Conservation (phyloP, 2,797 vertebrate species). For the Alfaro cultratus region DNA sequence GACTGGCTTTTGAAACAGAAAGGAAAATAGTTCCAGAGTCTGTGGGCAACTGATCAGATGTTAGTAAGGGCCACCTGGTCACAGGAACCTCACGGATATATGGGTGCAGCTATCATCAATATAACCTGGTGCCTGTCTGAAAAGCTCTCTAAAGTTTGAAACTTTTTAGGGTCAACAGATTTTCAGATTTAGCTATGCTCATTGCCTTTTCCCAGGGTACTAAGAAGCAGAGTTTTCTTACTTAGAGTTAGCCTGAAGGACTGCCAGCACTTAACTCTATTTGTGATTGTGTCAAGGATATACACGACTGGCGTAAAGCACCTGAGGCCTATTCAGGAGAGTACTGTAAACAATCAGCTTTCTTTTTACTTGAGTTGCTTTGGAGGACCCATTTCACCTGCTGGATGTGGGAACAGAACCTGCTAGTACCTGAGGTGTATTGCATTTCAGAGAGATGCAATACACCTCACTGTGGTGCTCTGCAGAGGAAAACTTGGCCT, state of each 20-base stretch:
- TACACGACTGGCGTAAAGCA: constrained; percentile 28
- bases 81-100: neutral
- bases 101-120: no score
- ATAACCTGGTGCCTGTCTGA: no score
- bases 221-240: constrained; percentile 16
- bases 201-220: neutral
- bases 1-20: neutral
- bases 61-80: neutral
- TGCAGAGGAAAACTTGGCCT: neutral
- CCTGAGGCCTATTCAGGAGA: constrained; percentile 22
- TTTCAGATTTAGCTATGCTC: constrained; percentile 17
- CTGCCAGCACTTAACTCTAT: constrained; percentile 16
- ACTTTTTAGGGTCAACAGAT: neutral
- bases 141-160: constrained; percentile 1
- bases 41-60: no score
- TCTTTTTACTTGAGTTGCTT: constrained; percentile 19
- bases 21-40: no score
- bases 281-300: constrained; percentile 23
- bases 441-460: constrained; percentile 3
- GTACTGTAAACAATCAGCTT: constrained; percentile 42
- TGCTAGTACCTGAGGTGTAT: neutral
- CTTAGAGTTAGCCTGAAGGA: neutral
- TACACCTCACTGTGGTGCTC: constrained; percentile 6
- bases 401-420: constrained; percentile 21
- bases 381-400: constrained; percentile 10